These are phyloP conservation scores for Crenichthys baileyi DNA, from an alignment of 2,797 vertebrate genomes.

Conservation along the genomic window DNA sequence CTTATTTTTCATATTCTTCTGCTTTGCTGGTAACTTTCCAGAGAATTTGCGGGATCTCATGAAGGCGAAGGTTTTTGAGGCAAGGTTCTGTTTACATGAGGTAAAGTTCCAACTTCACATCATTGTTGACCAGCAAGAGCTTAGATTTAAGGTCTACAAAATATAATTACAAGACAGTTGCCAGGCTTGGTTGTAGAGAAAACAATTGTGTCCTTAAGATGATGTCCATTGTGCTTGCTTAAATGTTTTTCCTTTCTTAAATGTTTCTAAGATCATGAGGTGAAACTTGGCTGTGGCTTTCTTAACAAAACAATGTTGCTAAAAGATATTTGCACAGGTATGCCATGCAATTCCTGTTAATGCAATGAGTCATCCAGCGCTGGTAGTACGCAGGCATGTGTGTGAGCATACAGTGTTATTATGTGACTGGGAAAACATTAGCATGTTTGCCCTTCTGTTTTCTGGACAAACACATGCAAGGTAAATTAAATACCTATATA, in stretches of 20 bases:
- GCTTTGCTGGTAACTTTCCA: conserved; percentile 53
- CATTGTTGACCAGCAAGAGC: neutral
- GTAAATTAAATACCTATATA: neutral
- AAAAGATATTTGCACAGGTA: conserved; percentile 30
- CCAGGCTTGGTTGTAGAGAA: conserved; percentile 12
- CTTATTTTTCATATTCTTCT: neutral
- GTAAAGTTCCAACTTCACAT: conserved; percentile 66
- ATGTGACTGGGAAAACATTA: conserved; percentile 11
- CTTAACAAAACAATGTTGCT: conserved; percentile 37
- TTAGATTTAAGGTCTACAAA: neutral
- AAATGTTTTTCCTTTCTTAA: conserved; percentile 27
- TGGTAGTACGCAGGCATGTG: conserved; percentile 25
- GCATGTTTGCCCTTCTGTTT: conserved; percentile 12
- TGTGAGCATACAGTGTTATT: conserved; percentile 7
- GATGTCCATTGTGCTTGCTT: neutral
- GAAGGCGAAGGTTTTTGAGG: conserved; percentile 85
- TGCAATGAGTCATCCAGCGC: conserved; percentile 48
- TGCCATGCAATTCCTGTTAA: conserved; percentile 19
- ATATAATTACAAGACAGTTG: neutral
- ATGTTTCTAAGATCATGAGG: conserved; percentile 20
- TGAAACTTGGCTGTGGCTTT: conserved; percentile 49
- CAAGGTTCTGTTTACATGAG: conserved; percentile 89
- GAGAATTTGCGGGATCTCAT: conserved; percentile 83
- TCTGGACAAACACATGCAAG: conserved; percentile 1
- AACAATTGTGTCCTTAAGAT: neutral